A percentile compares a stretch with the other conserved stretches of the same genome.
phyloP scores from a whole-genome alignment of 2,888 invertebrate genomes.

The Chelonus formosanus region DNA sequence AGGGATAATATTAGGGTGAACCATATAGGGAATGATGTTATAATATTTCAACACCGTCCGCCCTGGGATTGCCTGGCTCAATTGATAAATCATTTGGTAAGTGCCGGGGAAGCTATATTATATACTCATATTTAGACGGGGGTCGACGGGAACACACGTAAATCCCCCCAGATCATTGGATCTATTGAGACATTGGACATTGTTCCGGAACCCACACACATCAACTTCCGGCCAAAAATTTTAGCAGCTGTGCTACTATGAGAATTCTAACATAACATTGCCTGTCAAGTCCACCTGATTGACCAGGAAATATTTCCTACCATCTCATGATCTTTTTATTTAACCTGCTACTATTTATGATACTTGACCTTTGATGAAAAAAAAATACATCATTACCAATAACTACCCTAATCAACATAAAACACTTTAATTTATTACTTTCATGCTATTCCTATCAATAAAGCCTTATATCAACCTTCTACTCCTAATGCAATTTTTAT shows the following conservation, averaged over 20 bases:
- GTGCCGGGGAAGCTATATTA: conserved; percentile 45
- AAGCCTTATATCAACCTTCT: too few relatives aligned
- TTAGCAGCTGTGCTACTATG: background rate
- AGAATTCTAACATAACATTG: background rate
- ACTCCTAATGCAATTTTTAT: too few relatives aligned
- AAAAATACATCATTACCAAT: too few relatives aligned
- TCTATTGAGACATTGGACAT: conserved; percentile 30
- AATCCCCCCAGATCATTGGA: conserved; percentile 31
- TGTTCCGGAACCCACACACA: conserved; percentile 28
- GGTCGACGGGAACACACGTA: conserved; percentile 27
- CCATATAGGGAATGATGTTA: conserved; percentile 56
- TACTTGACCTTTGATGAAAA: too few relatives aligned
- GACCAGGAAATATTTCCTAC: too few relatives aligned
- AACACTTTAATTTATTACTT: too few relatives aligned
- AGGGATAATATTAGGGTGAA: conserved; percentile 59
- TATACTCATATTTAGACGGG: conserved; percentile 2
- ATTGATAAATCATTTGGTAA: conserved; percentile 62
- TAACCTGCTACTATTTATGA: too few relatives aligned
- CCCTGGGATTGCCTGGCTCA: conserved; percentile 56
- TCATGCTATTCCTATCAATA: too few relatives aligned
- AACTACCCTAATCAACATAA: too few relatives aligned
- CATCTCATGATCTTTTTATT: too few relatives aligned
- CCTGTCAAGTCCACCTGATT: too few relatives aligned
- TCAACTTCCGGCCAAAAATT: conserved; percentile 31
- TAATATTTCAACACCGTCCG: conserved; percentile 63